These are phyloP conservation scores for Leptodirus hochenwartii DNA, from an alignment of 2,888 invertebrate genomes.

Conservation along the genomic window DNA sequence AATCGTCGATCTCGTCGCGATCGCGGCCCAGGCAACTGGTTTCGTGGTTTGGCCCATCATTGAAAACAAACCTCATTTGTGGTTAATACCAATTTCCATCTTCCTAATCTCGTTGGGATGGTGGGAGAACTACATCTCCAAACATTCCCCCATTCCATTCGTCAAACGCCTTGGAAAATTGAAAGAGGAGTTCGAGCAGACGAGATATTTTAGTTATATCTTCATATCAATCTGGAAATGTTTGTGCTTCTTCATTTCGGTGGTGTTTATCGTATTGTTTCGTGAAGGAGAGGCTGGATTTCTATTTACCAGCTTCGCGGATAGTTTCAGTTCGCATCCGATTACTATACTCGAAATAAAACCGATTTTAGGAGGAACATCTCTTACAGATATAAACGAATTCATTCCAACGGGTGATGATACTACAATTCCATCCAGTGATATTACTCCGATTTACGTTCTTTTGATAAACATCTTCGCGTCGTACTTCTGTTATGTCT, in stretches of 20 bases:
- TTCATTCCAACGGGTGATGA: slow-evolving; percentile 60
- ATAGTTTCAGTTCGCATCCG: slow-evolving; percentile 59
- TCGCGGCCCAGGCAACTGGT: slow-evolving; percentile 78
- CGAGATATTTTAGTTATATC: slow-evolving; percentile 78
- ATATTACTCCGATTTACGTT: slow-evolving; percentile 58
- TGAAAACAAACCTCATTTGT: slow-evolving; percentile 54
- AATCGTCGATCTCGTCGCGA: slow-evolving; percentile 66
- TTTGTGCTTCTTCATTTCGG: slow-evolving; percentile 53
- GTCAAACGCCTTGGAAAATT: slow-evolving; percentile 58
- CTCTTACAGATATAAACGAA: slow-evolving; percentile 56
- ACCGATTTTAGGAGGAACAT: slow-evolving; percentile 37
- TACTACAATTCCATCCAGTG: slow-evolving; percentile 47
- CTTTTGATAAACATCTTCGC: slow-evolving; percentile 64
- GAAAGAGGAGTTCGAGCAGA: slow-evolving; percentile 59
- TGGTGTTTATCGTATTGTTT: slow-evolving; percentile 52
- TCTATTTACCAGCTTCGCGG: slow-evolving; percentile 55
- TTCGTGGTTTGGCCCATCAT: slow-evolving; percentile 84
- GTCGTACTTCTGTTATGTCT: slow-evolving; percentile 77
- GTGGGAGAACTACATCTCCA: slow-evolving; percentile 96
- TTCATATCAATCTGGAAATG: slow-evolving; percentile 89
- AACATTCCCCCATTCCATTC: slow-evolving; percentile 62
- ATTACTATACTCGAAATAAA: slow-evolving; percentile 60
- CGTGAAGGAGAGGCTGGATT: slow-evolving; percentile 60
- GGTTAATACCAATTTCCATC: slow-evolving; percentile 74
- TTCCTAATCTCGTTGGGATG: slow-evolving; percentile 81